Evolutionary conservation across 2,888 invertebrate species (phyloP), one percentile per base, ranked within the genome.

Genomic region (Drosophila nigricruria): DNA sequence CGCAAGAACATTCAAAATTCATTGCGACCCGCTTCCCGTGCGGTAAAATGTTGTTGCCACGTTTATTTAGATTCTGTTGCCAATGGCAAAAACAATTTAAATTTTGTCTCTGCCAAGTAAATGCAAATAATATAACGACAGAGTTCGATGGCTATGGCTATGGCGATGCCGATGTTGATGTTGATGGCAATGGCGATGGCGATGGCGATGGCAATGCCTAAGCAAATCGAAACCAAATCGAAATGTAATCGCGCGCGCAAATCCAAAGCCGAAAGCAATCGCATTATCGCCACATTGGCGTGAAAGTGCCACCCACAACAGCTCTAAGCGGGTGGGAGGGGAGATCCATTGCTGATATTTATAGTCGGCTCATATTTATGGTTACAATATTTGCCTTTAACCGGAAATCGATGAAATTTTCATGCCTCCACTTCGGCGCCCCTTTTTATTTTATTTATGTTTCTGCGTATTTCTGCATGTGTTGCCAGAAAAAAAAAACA

Each of bases 351-450:
- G 40, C 60, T 72, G 67, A 77, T 86, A 81, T 89, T 86, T 87
- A 89, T 89, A 89, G 88, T 79, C 87, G 69, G 82, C 89, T 86
- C 86, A 89, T 89, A 88, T 87, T 87, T 87, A 87, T 87, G 77
- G 88, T 73, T 81, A 88, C 88, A 89, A 81, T 88, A 89, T 87
- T 88, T 88, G 85, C 81, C 83, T 88, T 88, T 87, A 87, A 87
- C 87, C 87, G 87, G 87, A 87, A 87, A 87, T 89, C 87, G 89
- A 87, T 87, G 89, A 87, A 84, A 89, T 88, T 88, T 87, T 75
- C 89, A 87, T 82, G 85, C 80, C 83, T 70, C 68, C 69, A 66
- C 77, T 69, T 70, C 49, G 79, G 78, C 77, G 80, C 76, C 83
- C 81, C 76, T 87, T 82, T 69, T 85, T 70, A 74, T 88, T 88